Evolutionary conservation across 2,888 invertebrate species (phyloP).

Genomic region (Apeira syringaria): DNA sequence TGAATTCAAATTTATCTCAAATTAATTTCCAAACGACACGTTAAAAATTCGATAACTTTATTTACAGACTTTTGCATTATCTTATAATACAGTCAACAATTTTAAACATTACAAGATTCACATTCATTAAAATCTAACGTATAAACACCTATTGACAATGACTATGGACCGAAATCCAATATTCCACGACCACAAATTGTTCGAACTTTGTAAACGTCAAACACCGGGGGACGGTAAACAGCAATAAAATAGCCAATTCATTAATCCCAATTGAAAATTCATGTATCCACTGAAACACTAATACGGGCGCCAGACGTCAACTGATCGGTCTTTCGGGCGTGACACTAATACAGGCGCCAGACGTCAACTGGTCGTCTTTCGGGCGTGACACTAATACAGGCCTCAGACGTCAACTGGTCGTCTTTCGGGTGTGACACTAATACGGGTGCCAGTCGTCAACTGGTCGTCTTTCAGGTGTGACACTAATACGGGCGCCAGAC

Average conservation of each 20-base stretch:
- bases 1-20: too few species aligned
- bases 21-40: conserved; percentile 34
- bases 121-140: conserved; percentile 75
- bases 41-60: conserved; percentile 78
- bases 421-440: conserved; percentile 70
- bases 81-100: conserved; percentile 82
- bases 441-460: conserved; percentile 93
- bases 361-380: conserved; percentile 86
- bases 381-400: conserved; percentile 77
- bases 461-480: conserved; percentile 75
- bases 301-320: conserved; percentile 93
- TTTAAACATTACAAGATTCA: conserved; percentile 75
- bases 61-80: conserved; percentile 81
- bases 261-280: conserved; percentile 27
- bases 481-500: conserved; percentile 93
- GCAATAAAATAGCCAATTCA: conserved; percentile 51
- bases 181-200: conserved; percentile 42
- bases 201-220: conserved; percentile 38
- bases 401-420: conserved; percentile 90
- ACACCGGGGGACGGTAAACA: conserved; percentile 60
- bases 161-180: conserved; percentile 59
- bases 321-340: conserved; percentile 77
- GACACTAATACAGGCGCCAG: conserved; percentile 88
- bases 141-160: conserved; percentile 73
- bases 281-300: conserved; percentile 49